These are phyloP conservation scores for Chionodraco myersi DNA, from an alignment of 2,113 vertebrate genomes.

Conservation along the genomic window DNA sequence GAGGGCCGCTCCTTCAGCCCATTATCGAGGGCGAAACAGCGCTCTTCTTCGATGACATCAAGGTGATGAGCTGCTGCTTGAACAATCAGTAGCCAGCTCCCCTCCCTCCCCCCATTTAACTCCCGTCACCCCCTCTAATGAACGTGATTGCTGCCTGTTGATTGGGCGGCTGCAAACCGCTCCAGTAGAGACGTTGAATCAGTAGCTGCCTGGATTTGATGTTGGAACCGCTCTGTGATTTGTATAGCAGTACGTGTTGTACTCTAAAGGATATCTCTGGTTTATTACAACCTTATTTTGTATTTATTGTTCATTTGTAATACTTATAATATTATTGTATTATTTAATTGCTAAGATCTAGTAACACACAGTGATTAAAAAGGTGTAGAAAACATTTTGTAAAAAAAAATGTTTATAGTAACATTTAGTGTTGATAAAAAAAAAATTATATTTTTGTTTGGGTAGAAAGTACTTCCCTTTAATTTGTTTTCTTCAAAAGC, in stretches of 20 bases:
- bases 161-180: conserved; percentile 66
- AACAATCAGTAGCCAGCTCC: conserved; percentile 75
- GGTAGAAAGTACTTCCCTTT: no score
- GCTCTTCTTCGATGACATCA: conserved; percentile 98
- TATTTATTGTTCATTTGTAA: conserved; percentile 1
- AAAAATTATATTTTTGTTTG: no score
- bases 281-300: background rate
- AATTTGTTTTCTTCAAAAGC: no score
- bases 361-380: background rate
- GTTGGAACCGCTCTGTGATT: conserved; percentile 39
- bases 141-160: conserved; percentile 75
- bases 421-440: no score
- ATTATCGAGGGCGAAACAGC: conserved; percentile 99
- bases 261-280: background rate
- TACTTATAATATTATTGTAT: background rate
- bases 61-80: conserved; percentile 88
- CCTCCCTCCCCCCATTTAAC: conserved; percentile 37
- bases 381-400: background rate
- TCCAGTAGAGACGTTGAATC: conserved; percentile 71
- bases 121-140: conserved; percentile 47
- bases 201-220: conserved; percentile 67
- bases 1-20: conserved; percentile 98
- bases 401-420: no score
- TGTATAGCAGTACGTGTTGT: background rate
- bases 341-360: background rate